Evolutionary conservation across 1,140 invertebrate species (phyloP).

Genomic region (Battus philenor): DNA sequence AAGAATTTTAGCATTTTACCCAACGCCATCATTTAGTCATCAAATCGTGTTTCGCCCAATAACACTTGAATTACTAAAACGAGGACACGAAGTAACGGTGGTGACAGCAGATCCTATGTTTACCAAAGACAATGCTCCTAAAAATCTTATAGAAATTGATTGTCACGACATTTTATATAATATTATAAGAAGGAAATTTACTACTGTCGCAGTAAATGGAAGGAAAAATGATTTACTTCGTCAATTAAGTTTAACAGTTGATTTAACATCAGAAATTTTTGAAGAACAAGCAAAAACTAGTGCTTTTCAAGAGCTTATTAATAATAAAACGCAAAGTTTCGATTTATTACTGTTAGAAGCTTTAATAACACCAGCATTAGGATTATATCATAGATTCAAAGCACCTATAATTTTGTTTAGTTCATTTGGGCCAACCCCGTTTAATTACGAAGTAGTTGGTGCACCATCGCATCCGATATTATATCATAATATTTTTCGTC

Average conservation of each 20-base stretch:
- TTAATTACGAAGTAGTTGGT: slow-evolving; percentile 1
- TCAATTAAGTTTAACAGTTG: neutral
- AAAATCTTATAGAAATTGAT: slow-evolving; percentile 38
- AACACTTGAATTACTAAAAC: slow-evolving; percentile 24
- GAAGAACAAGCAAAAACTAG: neutral
- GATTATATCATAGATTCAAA: slow-evolving; percentile 1
- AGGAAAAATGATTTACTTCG: too few relatives aligned
- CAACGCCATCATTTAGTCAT: slow-evolving; percentile 61
- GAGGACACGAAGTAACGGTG: slow-evolving; percentile 39
- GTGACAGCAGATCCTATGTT: slow-evolving; percentile 33
- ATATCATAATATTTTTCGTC: neutral
- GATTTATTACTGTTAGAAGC: slow-evolving; percentile 14
- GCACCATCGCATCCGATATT: slow-evolving; percentile 7
- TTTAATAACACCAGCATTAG: slow-evolving; percentile 1
- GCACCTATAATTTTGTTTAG: slow-evolving; percentile 6
- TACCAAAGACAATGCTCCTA: slow-evolving; percentile 14
- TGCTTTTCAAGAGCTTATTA: neutral
- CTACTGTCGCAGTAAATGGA: too few relatives aligned
- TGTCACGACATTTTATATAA: slow-evolving; percentile 28
- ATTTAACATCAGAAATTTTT: neutral
- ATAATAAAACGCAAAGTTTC: slow-evolving; percentile 2
- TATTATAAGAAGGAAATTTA: neutral
- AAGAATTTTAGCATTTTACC: slow-evolving; percentile 63
- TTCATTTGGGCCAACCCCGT: slow-evolving; percentile 1
- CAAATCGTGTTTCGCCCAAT: slow-evolving; percentile 56